Evolutionary conservation across 2,113 vertebrate species (phyloP), one percentile per base, ranked within the genome.

Genomic region (Hepsetus odoe): DNA sequence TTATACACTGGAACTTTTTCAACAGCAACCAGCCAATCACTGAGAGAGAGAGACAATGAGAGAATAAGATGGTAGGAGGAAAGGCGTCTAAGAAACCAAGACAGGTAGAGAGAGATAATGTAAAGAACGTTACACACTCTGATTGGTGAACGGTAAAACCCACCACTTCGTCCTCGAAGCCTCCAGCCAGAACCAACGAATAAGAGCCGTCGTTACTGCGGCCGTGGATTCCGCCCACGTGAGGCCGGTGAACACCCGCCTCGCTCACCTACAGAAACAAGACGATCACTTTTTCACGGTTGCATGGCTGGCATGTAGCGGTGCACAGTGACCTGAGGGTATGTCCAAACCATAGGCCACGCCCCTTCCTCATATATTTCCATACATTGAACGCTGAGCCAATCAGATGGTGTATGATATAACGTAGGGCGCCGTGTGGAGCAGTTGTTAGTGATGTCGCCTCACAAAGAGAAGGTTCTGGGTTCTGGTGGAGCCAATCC

Each of bases 121-220:
- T 64, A 68, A 13, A 28, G n/a, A n/a, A n/a, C n/a, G n/a, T n/a
- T n/a, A 16, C 9, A 30, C 46, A 18, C 46, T 49, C 46, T 5
- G 1, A 49, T 1, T 5, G 46, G 18, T 53, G 49, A 22, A 53
- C 8, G 20, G 18, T 53, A 53, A 64, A 59, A 97, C 97, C 86
- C 93, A 98, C 98, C 92, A 99, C 97, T 97, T 99, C 98, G 85
- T 98, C 97, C 81, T 97, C 96, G 89, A 99, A 99, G 89, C 98
- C 98, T 46, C 98, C 98, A 55, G 98, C 98, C 82, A 99, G 85
- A 58, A 99, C 98, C 82, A 99, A 94, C 4, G 98, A 99, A 67
- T 99, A 98, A 76, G 97, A 94, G 44, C 98, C 97, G 55, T 99
- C 98, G 38, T 97, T 98, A 88, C 96, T 98, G 79, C 98, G 96